phyloP scores from a whole-genome alignment of 2,113 vertebrate genomes.

The Pseudolaguvia tuberculata region DNA sequence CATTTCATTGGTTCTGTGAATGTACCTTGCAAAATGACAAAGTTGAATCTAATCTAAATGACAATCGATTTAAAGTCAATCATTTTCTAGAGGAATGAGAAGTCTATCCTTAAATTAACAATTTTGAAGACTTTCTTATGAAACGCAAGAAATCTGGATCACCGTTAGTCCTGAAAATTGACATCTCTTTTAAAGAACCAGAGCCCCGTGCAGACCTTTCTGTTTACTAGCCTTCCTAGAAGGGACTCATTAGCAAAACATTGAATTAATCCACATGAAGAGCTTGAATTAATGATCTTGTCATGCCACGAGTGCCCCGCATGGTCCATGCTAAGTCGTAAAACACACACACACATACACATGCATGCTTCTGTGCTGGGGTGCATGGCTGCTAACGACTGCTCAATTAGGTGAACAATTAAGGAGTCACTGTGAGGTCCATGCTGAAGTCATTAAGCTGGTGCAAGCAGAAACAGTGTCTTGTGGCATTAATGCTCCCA shows the following conservation, averaged over 20 bases:
- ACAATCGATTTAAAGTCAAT: no score
- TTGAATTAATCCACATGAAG: constrained; percentile 66
- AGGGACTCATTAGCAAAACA: constrained; percentile 72
- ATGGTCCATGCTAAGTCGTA: constrained; percentile 56
- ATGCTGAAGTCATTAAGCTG: constrained; percentile 67
- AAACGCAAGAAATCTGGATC: neutral
- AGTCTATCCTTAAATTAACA: no score
- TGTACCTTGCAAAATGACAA: no score
- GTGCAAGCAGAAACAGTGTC: constrained; percentile 54
- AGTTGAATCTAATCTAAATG: no score
- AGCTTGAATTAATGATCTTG: constrained; percentile 70
- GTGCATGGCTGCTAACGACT: constrained; percentile 64
- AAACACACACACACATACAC: constrained; percentile 38
- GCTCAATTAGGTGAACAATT: constrained; percentile 72
- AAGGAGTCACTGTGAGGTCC: constrained; percentile 65
- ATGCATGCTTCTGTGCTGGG: constrained; percentile 51
- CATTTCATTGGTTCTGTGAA: no score
- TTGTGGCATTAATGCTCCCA: constrained; percentile 59
- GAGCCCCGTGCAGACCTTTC: constrained; percentile 53
- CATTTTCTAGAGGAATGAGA: no score
- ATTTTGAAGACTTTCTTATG: neutral
- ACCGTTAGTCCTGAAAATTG: constrained; percentile 42
- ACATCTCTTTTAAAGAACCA: constrained; percentile 66
- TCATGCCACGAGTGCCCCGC: constrained; percentile 53
- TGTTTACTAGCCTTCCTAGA: constrained; percentile 63